A percentile compares a stretch with the other conserved stretches of the same genome.
phyloP scores from a whole-genome alignment of 1,140 invertebrate species.

The Nylanderia fulva region DNA sequence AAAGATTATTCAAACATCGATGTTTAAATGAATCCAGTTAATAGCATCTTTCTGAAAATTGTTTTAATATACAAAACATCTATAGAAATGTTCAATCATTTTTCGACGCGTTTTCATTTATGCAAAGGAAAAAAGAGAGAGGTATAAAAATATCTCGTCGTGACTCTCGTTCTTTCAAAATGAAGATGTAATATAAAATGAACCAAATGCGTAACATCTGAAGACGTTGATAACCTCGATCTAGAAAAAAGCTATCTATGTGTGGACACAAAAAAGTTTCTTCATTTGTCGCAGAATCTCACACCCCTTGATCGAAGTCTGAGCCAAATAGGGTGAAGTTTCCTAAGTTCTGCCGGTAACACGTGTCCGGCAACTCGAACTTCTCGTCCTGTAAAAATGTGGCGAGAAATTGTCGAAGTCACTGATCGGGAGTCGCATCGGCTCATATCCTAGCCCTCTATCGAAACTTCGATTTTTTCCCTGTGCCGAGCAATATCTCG shows the following conservation, averaged over 20 bases:
- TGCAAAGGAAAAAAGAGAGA: not conserved
- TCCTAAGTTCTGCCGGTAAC: slow-evolving; percentile 51
- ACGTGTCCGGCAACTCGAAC: slow-evolving; percentile 55
- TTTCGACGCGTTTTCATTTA: not conserved
- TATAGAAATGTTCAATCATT: not conserved
- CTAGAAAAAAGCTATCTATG: slow-evolving; percentile 37
- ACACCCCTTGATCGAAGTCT: slow-evolving; percentile 10
- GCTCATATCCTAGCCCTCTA: slow-evolving; percentile 39
- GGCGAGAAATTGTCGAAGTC: slow-evolving; percentile 46
- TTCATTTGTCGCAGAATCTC: slow-evolving; percentile 64
- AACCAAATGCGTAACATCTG: slow-evolving; percentile 36
- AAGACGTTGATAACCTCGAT: not conserved
- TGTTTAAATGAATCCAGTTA: not conserved
- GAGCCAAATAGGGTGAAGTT: slow-evolving; percentile 41
- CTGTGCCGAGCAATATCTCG: slow-evolving; percentile 11
- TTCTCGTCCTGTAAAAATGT: slow-evolving; percentile 38
- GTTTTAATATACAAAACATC: not conserved
- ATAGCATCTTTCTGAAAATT: not conserved
- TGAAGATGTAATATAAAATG: not conserved
- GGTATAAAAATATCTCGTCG: too few relatives aligned
- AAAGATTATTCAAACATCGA: slow-evolving; percentile 8
- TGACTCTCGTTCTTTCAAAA: not conserved
- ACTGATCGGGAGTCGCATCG: slow-evolving; percentile 39
- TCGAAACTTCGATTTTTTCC: slow-evolving; percentile 54
- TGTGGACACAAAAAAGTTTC: slow-evolving; percentile 64